Conservation (phyloP, 2,888 invertebrate genomes). For the Chrysodeixis includens region DNA sequence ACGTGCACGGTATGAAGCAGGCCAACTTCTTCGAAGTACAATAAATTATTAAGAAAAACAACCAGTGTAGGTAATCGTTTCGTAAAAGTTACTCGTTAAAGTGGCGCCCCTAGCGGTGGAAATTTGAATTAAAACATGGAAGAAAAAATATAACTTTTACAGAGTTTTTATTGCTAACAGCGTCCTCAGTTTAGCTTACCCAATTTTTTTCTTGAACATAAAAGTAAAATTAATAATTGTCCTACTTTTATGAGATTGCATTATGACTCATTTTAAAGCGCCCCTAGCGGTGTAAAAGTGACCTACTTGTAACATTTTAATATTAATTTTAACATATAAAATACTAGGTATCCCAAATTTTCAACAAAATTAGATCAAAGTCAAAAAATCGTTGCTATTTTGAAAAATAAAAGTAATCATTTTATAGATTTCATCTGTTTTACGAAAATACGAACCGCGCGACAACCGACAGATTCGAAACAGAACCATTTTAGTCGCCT, state of each 20-base stretch:
- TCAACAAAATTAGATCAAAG: not conserved
- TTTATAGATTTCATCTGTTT: conserved; percentile 6
- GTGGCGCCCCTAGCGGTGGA: conserved; percentile 62
- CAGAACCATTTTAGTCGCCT: conserved; percentile 37
- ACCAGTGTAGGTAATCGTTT: conserved; percentile 52
- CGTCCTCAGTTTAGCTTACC: conserved; percentile 12
- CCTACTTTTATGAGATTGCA: not conserved
- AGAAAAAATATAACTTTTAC: conserved; percentile 34
- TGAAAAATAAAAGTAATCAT: not conserved
- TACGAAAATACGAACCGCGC: conserved; percentile 12
- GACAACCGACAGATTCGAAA: conserved; percentile 11
- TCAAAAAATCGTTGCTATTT: not conserved
- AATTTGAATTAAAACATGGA: conserved; percentile 34
- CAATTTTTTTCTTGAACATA: conserved; percentile 22
- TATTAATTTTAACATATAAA: not conserved
- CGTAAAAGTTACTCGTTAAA: conserved; percentile 44
- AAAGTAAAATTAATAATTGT: conserved; percentile 8
- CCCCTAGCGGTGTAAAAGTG: conserved; percentile 25
- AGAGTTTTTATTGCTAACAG: conserved; percentile 33
- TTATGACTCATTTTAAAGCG: conserved; percentile 20
- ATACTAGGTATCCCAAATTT: not conserved
- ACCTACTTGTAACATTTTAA: conserved; percentile 13
- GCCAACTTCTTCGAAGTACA: conserved; percentile 50
- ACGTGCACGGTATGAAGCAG: conserved; percentile 38
- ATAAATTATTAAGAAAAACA: conserved; percentile 63